These are phyloP conservation scores for Enteromius viviparus DNA, from an alignment of 2,797 vertebrate genomes.

Conservation along the genomic window DNA sequence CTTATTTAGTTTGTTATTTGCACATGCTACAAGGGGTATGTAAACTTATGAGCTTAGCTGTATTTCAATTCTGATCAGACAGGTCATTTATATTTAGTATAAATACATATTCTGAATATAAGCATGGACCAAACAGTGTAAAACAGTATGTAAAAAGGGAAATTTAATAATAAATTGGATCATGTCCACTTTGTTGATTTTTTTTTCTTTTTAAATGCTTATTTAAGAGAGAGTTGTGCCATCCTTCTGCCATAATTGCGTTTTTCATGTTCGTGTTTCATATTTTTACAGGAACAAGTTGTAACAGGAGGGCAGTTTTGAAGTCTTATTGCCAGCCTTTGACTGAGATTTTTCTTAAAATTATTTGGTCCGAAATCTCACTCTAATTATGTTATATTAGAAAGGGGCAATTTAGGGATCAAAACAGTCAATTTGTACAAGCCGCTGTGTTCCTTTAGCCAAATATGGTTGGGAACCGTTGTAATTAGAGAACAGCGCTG, in stretches of 20 bases:
- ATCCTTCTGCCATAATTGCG: neutral
- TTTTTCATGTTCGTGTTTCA: neutral
- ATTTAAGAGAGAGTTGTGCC: neutral
- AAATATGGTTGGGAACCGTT: neutral
- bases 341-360: neutral
- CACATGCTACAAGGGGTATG: too few relatives aligned
- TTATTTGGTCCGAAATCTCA: conserved; percentile 9
- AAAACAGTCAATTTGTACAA: neutral
- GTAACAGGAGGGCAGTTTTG: too few relatives aligned
- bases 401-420: conserved; percentile 26
- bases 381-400: conserved; percentile 21
- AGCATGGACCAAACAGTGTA: neutral
- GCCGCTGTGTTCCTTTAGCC: neutral
- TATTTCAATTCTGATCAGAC: too few relatives aligned
- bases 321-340: neutral
- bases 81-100: neutral
- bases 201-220: neutral
- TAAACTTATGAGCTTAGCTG: too few relatives aligned
- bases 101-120: neutral
- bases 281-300: neutral
- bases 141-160: conserved; percentile 19
- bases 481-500: conserved; percentile 40
- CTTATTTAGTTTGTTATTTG: too few relatives aligned
- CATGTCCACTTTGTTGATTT: neutral
- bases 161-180: conserved; percentile 46